Evolutionary conservation across 2,888 invertebrate species (phyloP), one percentile per base, ranked within the genome.

Genomic region (Entomobrya proxima): DNA sequence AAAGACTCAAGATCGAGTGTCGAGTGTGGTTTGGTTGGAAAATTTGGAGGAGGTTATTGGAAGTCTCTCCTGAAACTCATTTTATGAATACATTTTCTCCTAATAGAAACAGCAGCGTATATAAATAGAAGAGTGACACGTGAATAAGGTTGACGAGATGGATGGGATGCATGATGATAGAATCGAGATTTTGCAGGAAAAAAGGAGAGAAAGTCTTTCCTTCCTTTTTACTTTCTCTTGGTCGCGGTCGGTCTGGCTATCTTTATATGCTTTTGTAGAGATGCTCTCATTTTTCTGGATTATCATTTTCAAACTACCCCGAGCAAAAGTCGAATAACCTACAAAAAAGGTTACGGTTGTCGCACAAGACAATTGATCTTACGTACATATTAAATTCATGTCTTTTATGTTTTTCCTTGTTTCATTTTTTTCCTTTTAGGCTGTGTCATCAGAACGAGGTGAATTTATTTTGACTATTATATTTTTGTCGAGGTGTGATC

Each of bases 281-380:
- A n/a, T 18, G 74, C 32, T 18, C 74, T 74, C 74, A 50, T 74
- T 74, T n/a, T n/a, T n/a, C n/a, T 74, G 50, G 50, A 40, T 50
- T 74, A 50, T 21, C 47, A 74, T 74, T 50, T 74, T 27, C 21
- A 74, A 47, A 52, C 18, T 24, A 55, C 18, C 18, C 55, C 55
- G 7, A 11, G 24, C 15, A 50, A 50, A 2, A 18, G 1, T 1
- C n/a, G 50, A 50, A 50, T n/a, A 50, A 2, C 5, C 5, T 5
- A 50, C 15, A 21, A 50, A 21, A 50, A 18, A 6, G 50, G 21
- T 50, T 6, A 50, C 18, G 21, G n/a, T 50, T 18, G 7, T 13
- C 50, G 18, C 7, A 50, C 18, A 50, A 15, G 5, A 6, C 50
- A 50, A 18, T 50, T 18, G n/a, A 18, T 47, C 47, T 47, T n/a